Base-by-base conservation (phyloP, 2,888 invertebrate genomes). In the Carpatolechia fugitivella region DNA sequence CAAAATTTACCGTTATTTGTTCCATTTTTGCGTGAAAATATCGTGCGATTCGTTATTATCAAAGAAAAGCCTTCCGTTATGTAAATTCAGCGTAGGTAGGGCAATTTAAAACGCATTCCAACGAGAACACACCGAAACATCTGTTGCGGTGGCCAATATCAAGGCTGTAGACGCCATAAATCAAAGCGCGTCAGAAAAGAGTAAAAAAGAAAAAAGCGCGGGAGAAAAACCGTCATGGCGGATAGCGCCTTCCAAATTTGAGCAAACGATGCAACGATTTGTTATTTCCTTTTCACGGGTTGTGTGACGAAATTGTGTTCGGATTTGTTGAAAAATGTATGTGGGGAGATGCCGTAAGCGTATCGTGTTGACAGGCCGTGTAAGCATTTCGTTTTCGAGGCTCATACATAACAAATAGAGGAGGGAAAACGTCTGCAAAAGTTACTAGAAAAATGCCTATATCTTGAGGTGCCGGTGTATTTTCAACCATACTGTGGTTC, bases 111-210 rank as follows among this genome's bases (percentile, higher is more conserved):
- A 50, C 50, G 50, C 50, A 50, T 50, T 38, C 18, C 24, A 5
- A 50, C 24, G 33, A 48, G 36, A 36, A 35, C 31, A 14, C 8
- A 16, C 7, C 50, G 35, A 14, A 69, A 76, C 80, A 79, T 76
- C 73, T 80, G 80, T 76, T 74, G 71, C 74, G 65, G 65, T 69
- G 64, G 57, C 65, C 66, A 69, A 70, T 70, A 69, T 66, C 66
- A 64, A 66, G 68, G 63, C 72, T 68, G 69, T 62, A 72, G 68
- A 70, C 66, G 69, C 59, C 64, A 78, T 78, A 78, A 78, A 81
- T 80, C 78, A 75, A 58, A 56, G 63, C 65, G 63, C 66, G 66
- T 57, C 57, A 58, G 65, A 70, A 68, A 70, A 72, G 66, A 66
- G 61, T 65, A 56, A 63, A 62, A 61, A 55, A 56, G 10, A 2